Evolutionary conservation across 2,888 invertebrate genomes (phyloP).

Genomic region (Sphinx pinastri): DNA sequence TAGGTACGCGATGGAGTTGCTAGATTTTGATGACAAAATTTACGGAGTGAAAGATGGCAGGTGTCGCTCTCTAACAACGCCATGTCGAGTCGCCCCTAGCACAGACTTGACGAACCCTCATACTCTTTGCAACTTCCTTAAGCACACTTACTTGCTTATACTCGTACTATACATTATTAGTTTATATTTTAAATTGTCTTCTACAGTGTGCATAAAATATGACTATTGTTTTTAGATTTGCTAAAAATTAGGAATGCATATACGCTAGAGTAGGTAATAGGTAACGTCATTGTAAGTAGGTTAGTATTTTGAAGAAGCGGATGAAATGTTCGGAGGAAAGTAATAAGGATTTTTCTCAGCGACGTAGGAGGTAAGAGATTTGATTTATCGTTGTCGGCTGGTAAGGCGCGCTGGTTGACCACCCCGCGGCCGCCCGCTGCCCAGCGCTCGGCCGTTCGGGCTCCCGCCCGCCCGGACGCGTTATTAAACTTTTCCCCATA

Average conservation of each 20-base stretch:
- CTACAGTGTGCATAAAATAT: not conserved
- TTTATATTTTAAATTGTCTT: not conserved
- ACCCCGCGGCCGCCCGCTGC: slow-evolving; percentile 47
- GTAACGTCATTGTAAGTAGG: slow-evolving; percentile 32
- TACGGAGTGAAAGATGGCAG: slow-evolving; percentile 46
- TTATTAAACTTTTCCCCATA: slow-evolving; percentile 85
- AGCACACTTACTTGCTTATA: no score
- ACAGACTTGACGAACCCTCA: slow-evolving; percentile 55
- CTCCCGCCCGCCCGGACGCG: slow-evolving; percentile 75
- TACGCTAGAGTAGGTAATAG: not conserved
- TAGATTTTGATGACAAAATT: slow-evolving; percentile 27
- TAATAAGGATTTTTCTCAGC: slow-evolving; percentile 79
- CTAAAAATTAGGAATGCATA: not conserved
- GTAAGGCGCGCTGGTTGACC: slow-evolving; percentile 74
- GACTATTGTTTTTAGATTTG: not conserved
- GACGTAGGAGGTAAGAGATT: slow-evolving; percentile 79
- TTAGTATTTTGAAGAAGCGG: slow-evolving; percentile 45
- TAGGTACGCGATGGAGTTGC: not conserved
- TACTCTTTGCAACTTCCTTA: slow-evolving; percentile 55
- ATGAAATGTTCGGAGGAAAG: slow-evolving; percentile 72
- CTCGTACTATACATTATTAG: not conserved
- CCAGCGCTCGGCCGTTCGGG: slow-evolving; percentile 51
- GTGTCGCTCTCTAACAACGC: slow-evolving; percentile 63
- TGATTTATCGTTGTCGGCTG: slow-evolving; percentile 80
- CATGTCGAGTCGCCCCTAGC: slow-evolving; percentile 52